Evolutionary conservation across 2,797 vertebrate species (phyloP).

Genomic region (Cynodonichthys magdalenae): DNA sequence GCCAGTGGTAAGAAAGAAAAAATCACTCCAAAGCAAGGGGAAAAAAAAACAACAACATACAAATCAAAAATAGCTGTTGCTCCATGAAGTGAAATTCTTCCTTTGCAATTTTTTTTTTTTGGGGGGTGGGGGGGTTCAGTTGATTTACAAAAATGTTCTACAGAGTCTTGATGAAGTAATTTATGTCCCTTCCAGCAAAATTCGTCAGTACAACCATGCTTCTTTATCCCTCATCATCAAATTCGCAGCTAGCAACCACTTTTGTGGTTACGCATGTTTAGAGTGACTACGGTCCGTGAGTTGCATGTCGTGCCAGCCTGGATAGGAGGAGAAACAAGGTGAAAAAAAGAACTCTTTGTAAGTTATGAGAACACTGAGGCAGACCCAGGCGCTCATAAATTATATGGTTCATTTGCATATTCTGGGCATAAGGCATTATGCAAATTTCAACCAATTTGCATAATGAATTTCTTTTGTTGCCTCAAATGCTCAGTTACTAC

Average conservation of each 20-base stretch:
- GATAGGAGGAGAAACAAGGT: constrained; percentile 69
- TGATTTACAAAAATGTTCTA: constrained; percentile 74
- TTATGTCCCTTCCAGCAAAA: constrained; percentile 64
- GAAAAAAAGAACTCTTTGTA: constrained; percentile 83
- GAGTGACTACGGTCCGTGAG: constrained; percentile 65
- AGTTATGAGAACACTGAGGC: constrained; percentile 93
- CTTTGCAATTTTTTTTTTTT: constrained; percentile 73
- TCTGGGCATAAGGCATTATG: constrained; percentile 95
- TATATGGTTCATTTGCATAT: constrained; percentile 97
- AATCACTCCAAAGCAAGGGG: constrained; percentile 58
- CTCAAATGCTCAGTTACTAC: constrained; percentile 88
- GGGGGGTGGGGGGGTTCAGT: constrained; percentile 33
- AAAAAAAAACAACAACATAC: constrained; percentile 39
- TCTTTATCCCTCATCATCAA: constrained; percentile 65
- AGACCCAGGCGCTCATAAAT: constrained; percentile 95
- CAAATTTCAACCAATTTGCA: constrained; percentile 92
- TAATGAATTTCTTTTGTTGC: constrained; percentile 96
- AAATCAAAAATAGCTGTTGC: constrained; percentile 52
- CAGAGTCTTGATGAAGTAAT: constrained; percentile 73
- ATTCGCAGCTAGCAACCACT: constrained; percentile 67
- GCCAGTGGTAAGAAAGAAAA: constrained; percentile 48
- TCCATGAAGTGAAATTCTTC: constrained; percentile 55
- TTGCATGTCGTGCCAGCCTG: constrained; percentile 74
- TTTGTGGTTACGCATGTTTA: constrained; percentile 76
- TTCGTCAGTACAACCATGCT: constrained; percentile 58